These are phyloP conservation scores for Urechis unicinctus DNA, from an alignment of 2,888 invertebrate genomes.

Conservation along the genomic window DNA sequence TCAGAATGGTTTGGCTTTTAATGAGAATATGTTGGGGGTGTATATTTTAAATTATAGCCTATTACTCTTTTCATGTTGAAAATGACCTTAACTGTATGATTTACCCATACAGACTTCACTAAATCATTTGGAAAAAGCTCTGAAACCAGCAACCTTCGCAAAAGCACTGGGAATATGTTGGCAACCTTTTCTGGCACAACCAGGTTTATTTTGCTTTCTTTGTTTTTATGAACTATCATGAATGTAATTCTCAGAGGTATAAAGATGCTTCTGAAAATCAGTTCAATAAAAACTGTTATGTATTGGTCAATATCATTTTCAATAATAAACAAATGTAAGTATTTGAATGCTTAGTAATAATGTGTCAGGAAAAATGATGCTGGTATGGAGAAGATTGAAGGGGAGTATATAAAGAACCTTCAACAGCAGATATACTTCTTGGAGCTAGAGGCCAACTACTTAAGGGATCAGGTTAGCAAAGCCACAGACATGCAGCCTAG, in stretches of 20 bases:
- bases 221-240: not conserved
- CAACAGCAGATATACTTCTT: constrained; percentile 51
- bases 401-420: constrained; percentile 49
- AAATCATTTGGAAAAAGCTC: not conserved
- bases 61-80: no score
- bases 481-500: constrained; percentile 46
- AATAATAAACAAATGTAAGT: no score
- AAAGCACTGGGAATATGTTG: not conserved
- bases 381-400: constrained; percentile 30
- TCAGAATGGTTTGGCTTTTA: no score
- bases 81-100: no score
- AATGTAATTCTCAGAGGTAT: no score
- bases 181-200: not conserved
- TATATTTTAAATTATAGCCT: no score
- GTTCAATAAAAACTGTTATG: no score
- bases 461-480: constrained; percentile 46
- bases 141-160: not conserved
- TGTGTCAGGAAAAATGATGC: not conserved
- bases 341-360: no score
- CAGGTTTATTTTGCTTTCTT: not conserved
- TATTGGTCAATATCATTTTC: no score
- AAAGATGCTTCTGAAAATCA: no score
- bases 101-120: no score
- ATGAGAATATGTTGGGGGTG: no score
- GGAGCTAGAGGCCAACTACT: constrained; percentile 48